Percentiles rank a stretch among this genome's conserved stretches.
phyloP scores from a whole-genome alignment of 2,113 vertebrate species.

The Crocuta crocuta region DNA sequence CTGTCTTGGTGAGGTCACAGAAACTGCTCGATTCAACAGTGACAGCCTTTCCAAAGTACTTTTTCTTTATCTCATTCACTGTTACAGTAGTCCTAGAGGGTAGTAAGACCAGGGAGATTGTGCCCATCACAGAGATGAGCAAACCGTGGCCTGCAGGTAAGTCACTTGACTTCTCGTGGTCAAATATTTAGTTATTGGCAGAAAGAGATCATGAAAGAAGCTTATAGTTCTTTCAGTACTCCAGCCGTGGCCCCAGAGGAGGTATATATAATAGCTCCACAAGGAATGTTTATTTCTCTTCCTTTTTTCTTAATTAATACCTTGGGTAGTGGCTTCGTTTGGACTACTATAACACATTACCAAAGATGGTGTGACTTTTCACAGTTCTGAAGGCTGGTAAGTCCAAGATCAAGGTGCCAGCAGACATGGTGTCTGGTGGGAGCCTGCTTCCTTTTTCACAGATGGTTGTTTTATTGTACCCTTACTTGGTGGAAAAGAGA shows the following conservation, averaged over 20 bases:
- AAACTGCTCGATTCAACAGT: neutral
- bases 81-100: neutral
- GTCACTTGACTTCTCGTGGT: neutral
- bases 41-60: neutral
- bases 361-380: neutral
- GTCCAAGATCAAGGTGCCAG: neutral
- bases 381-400: neutral
- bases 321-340: neutral
- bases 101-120: no score
- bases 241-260: neutral
- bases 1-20: neutral
- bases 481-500: neutral
- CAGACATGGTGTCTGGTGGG: neutral
- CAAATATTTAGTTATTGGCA: neutral
- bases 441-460: neutral
- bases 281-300: neutral
- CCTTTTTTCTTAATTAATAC: neutral
- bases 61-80: neutral
- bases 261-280: no score
- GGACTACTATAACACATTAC: no score
- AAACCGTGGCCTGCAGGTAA: neutral
- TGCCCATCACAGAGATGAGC: neutral
- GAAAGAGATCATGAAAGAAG: neutral
- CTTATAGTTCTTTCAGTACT: no score
- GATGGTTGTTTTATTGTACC: neutral